Conservation (phyloP, 2,113 vertebrate genomes). For the Hirundichthys speculiger region DNA sequence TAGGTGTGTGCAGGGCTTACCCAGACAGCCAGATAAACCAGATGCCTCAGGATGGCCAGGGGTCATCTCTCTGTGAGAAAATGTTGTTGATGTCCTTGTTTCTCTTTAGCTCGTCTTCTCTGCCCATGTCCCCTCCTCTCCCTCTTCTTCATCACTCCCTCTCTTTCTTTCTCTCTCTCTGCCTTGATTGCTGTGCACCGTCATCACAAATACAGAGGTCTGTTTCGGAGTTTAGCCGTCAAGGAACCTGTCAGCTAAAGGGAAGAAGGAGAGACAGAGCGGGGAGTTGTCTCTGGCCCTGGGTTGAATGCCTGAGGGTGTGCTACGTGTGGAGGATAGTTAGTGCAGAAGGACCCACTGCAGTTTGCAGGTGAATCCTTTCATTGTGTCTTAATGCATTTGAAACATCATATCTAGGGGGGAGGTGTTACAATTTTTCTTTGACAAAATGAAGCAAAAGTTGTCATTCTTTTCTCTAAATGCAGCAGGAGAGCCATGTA, state of each 20-base stretch:
- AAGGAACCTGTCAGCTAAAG: conserved; percentile 75
- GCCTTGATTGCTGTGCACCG: conserved; percentile 78
- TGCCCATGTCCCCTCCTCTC: conserved; percentile 40
- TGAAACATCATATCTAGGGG: conserved; percentile 66
- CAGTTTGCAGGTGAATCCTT: conserved; percentile 75
- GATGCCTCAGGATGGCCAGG: conserved; percentile 83
- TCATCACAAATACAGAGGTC: conserved; percentile 72
- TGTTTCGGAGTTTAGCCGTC: conserved; percentile 68
- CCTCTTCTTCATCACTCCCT: conserved; percentile 78
- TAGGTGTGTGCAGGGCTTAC: conserved; percentile 79
- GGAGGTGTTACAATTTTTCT: conserved; percentile 58
- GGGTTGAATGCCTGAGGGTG: conserved; percentile 79
- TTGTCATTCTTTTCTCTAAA: conserved; percentile 42
- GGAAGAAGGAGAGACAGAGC: conserved; percentile 61
- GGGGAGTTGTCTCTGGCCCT: conserved; percentile 77
- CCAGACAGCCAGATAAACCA: conserved; percentile 80
- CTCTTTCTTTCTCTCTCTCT: conserved; percentile 83
- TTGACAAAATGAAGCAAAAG: conserved; percentile 60
- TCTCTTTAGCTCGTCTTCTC: conserved; percentile 54
- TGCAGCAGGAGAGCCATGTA: conserved; percentile 51
- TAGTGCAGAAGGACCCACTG: conserved; percentile 63
- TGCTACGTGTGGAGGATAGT: conserved; percentile 77
- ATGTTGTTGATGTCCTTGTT: conserved; percentile 79
- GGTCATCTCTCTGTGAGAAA: conserved; percentile 79
- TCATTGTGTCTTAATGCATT: conserved; percentile 71